Evolutionary conservation across 2,797 vertebrate species (phyloP).

Genomic region (Mionectes olivaceus): DNA sequence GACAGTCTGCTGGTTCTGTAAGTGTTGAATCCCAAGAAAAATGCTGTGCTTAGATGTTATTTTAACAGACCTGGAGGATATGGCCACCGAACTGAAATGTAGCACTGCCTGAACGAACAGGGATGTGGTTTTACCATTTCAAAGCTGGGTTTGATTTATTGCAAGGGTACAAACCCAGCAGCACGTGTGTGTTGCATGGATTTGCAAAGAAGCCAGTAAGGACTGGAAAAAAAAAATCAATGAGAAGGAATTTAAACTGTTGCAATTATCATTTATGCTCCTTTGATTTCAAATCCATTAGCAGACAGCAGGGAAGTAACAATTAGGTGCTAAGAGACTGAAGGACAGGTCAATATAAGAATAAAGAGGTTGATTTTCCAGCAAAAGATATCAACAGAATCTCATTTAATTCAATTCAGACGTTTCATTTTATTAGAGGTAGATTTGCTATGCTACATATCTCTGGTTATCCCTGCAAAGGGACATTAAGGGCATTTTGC

Average conservation of each 20-base stretch:
- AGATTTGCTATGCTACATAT: neutral
- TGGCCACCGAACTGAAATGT: neutral
- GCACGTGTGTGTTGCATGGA: rapidly evolving
- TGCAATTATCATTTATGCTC: neutral
- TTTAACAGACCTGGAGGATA: neutral
- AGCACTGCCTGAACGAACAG: rapidly evolving
- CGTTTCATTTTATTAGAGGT: neutral
- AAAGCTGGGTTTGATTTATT: rapidly evolving
- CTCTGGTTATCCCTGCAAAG: neutral
- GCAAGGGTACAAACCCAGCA: neutral
- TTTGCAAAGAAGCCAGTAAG: neutral
- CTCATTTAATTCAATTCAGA: slow-evolving; percentile 36
- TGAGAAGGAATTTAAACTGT: neutral
- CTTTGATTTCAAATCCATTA: slow-evolving; percentile 38
- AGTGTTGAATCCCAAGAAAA: neutral
- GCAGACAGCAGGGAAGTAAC: neutral
- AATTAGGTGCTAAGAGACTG: slow-evolving; percentile 24
- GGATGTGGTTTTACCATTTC: neutral
- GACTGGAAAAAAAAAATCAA: neutral
- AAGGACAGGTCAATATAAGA: slow-evolving; percentile 37
- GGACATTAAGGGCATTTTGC: neutral
- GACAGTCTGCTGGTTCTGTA: rapidly evolving
- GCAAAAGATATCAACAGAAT: slow-evolving; percentile 18
- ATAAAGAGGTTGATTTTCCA: slow-evolving; percentile 24
- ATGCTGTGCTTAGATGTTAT: rapidly evolving